Evolutionary conservation across 2,113 vertebrate species (phyloP), one percentile per base, ranked within the genome.

Genomic region (Lynx canadensis): DNA sequence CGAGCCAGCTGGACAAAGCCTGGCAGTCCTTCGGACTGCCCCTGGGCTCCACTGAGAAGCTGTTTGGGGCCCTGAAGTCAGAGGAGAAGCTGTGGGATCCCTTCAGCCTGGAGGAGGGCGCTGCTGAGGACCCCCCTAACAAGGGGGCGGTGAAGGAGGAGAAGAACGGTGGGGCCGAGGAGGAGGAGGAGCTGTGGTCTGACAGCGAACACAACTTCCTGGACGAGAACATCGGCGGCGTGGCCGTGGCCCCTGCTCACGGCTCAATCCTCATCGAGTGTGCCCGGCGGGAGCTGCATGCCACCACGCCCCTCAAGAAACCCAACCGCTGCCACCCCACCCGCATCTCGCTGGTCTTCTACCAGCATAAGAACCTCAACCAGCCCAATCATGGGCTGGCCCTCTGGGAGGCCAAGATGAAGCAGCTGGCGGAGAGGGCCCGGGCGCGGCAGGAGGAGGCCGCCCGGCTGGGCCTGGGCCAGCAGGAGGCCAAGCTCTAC

Each of bases 311-410:
- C 0, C 99, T 99, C 94, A 99, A 99, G 99, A 99, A 98, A 84
- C 99, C 99, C 41, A 99, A 99, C 98, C 99, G 99, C 95, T 99
- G 99, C 95, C 99, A 99, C 97, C 99, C 99, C 41, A 99, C 99
- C 15, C 99, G 99, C 97, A 99, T 99, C 99, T 99, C 99, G 96
- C 99, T 99, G 97, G 99, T 99, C 93, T 99, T 99, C 98, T 99
- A 99, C 99, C 99, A 99, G 99, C 99, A 99, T 99, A 99, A 99
- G 99, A 99, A 99, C 99, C 99, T 99, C 98, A 99, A 99, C 98
- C 99, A 99, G 98, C 99, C 99, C 97, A 99, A 99, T 96, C 99
- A 99, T 0, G 99, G 99, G 97, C 98, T 99, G 98, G 99, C 99
- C 79, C 98, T 99, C 60, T 99, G 99, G 99, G 99, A 99, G 98